A percentile compares a stretch with the other conserved stretches of the same genome.
phyloP scores from a whole-genome alignment of 2,888 invertebrate genomes.

The Synanthedon tipuliformis region DNA sequence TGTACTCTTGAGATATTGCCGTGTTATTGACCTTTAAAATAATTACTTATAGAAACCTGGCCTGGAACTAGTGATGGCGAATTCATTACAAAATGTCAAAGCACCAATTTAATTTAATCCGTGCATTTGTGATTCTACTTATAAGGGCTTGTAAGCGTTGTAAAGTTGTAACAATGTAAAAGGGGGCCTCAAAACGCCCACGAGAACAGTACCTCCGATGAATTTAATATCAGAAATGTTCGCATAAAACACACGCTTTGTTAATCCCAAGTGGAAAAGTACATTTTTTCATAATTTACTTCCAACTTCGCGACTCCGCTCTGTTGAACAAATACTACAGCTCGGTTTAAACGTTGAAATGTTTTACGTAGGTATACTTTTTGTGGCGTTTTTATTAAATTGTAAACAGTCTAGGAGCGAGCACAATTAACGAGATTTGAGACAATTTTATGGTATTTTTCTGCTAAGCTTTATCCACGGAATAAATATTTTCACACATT shows the following conservation, averaged over 20 bases:
- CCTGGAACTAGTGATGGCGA: no score
- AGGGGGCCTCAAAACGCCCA: background rate
- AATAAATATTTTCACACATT: no score
- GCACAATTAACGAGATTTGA: background rate
- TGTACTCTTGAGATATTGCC: background rate
- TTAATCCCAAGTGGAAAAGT: background rate
- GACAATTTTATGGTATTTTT: no score
- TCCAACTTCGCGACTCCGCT: background rate
- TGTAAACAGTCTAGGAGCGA: background rate
- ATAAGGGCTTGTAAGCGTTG: no score
- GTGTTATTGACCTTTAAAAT: no score
- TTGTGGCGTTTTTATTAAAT: background rate
- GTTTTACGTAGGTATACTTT: background rate
- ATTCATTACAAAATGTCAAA: no score
- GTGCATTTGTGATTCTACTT: no score
- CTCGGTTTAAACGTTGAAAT: background rate
- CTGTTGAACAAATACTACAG: background rate
- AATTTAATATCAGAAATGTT: constrained; percentile 6
- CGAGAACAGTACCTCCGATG: background rate
- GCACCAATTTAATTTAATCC: no score
- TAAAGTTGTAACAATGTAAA: no score
- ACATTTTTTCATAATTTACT: background rate
- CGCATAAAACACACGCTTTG: background rate
- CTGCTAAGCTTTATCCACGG: no score
- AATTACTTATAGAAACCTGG: no score